A percentile compares a stretch with the other conserved stretches of the same genome.
phyloP scores from a whole-genome alignment of 2,113 vertebrate genomes.

The Laterallus jamaicensis region DNA sequence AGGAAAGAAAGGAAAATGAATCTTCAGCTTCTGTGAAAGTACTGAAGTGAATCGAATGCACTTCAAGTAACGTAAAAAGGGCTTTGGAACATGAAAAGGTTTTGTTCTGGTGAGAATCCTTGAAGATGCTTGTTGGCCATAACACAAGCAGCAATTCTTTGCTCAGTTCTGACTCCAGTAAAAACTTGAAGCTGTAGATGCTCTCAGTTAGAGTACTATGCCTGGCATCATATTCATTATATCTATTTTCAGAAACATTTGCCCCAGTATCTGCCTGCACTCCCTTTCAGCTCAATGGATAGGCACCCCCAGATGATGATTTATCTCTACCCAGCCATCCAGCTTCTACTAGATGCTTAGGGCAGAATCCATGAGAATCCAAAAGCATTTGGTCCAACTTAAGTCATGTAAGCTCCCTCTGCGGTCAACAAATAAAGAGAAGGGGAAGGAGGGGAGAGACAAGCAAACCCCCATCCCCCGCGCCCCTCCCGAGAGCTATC shows the following conservation, averaged over 20 bases:
- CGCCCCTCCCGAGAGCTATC: not conserved
- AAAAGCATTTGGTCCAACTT: not conserved
- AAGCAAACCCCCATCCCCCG: not conserved
- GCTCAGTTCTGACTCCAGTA: not conserved
- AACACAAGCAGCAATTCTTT: not conserved
- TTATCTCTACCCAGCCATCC: not conserved
- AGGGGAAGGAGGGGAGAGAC: not conserved
- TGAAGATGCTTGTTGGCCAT: not conserved
- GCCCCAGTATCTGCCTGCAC: not conserved
- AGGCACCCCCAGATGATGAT: not conserved
- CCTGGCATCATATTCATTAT: not conserved
- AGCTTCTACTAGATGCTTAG: not conserved
- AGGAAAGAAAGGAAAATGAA: constrained; percentile 7
- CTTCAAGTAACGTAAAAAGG: constrained; percentile 15
- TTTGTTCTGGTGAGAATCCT: not conserved
- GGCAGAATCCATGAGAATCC: not conserved
- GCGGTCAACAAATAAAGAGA: not conserved
- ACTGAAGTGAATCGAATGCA: not conserved
- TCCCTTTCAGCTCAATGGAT: not conserved
- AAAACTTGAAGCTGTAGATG: not conserved
- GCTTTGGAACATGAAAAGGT: not conserved
- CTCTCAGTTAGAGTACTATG: not conserved
- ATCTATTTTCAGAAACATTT: not conserved
- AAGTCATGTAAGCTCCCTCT: not conserved
- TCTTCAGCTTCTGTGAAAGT: not conserved